These are phyloP conservation scores for Muntiacus reevesi DNA, from an alignment of 2,113 vertebrate species.

Conservation along the genomic window DNA sequence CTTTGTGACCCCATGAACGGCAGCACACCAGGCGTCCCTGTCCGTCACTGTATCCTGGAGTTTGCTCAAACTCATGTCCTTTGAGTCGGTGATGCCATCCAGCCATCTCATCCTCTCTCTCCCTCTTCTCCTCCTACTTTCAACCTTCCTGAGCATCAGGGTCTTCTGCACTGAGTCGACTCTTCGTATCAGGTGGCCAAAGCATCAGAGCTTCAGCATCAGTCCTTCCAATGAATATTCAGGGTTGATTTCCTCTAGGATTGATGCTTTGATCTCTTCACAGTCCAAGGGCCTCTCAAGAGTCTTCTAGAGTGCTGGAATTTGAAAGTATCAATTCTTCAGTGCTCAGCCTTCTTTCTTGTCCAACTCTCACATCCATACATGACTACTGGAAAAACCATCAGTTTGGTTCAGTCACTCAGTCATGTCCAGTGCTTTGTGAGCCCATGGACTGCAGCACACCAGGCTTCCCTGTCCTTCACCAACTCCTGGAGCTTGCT, in stretches of 20 bases:
- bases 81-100: background rate
- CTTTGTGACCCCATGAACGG: background rate
- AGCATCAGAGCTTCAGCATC: background rate
- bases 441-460: background rate
- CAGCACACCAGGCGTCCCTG: background rate
- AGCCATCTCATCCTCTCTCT: background rate
- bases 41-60: rapidly evolving
- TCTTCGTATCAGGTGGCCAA: background rate
- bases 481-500: background rate
- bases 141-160: background rate
- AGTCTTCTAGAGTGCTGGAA: background rate
- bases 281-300: background rate
- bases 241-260: background rate
- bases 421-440: background rate
- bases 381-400: background rate
- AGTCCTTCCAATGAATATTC: background rate
- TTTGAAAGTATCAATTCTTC: background rate
- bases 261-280: background rate
- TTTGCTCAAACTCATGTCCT: background rate
- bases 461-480: background rate
- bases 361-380: background rate
- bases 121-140: background rate
- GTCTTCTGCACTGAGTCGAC: background rate
- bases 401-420: background rate
- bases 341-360: background rate